Evolutionary conservation across 2,888 invertebrate genomes (phyloP), one percentile per base, ranked within the genome.

Genomic region (Eristalis tenax): DNA sequence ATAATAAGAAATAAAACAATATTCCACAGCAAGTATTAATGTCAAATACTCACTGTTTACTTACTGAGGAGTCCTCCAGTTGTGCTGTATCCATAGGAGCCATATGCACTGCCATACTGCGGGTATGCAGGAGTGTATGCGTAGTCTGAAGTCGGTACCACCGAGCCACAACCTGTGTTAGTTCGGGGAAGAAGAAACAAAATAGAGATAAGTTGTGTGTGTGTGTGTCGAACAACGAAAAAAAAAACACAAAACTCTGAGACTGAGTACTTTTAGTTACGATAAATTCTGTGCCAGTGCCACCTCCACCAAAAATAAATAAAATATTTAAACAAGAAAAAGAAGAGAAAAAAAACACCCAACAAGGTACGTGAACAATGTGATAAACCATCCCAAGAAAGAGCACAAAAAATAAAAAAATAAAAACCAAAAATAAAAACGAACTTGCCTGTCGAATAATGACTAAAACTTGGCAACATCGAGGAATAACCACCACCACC

Each of bases 101-200:
- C 95, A 88, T 94, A 94, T 6, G 93, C 91, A 65, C 93, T 91
- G 18, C 93, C 91, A 87, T 93, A 93, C 89, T 93, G 93, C 66
- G 92, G 90, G 94, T 97, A 97, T 89, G 95, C 95, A 79, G 96
- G 95, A 91, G 95, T 95, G 91, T 96, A 96, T 43, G 96, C 94
- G 92, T 96, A 96, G 91, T 96, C 96, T 76, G 95, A 92, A 56
- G 94, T 94, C 65, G 95, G 94, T 75, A 95, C 95, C 75, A 95
- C 95, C 35, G 94, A 94, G 78, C 95, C 94, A 87, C 95, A 95
- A 89, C 95, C 95, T 95, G 92, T 83, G 35, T 26, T 15, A 2
- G 10, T 23, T 66, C 28, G 35, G 15, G 6, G n/a, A 56, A 22
- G n/a, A 22, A 43, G 6, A n/a, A 43, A 43, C 4, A 43, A 43